Evolutionary conservation across 64 coral and sea anemone species (phyloP), one percentile per base, ranked within the genome.

Genomic region (Anthopleura sola): DNA sequence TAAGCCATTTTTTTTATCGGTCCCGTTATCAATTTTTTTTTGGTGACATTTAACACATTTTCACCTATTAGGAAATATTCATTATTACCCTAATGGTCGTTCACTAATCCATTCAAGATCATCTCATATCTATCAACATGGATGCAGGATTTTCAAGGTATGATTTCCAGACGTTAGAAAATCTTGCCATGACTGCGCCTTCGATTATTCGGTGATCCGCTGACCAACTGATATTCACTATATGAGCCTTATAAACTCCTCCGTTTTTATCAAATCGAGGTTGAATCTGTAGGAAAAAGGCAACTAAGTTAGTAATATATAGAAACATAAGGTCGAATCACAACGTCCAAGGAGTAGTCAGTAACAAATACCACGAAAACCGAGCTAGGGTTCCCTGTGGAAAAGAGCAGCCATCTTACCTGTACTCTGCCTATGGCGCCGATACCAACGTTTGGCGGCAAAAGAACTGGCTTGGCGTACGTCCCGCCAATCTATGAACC

Each of bases 101-200:
- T 71, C 23, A 23, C 4, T 71, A 32, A 11, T 32, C n/a, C 11
- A n/a, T 26, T 66, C 11, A 36, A n/a, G 83, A 82, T 87, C 34
- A 99, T 95, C 93, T 92, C 5, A 99, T 77, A 28, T 99, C 97
- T 80, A 99, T 90, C 19, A 94, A 24, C 97, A 99, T 99, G 69
- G 97, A 85, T 3, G 97, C 92, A 19, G 97, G 97, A 57, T 99
- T 99, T 92, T 99, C 97, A 48, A 99, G 55, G 64, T 92, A 99
- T 20, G 97, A 99, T 85, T 99, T 99, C 97, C 97, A 99, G 18
- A 99, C 80, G 51, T 99, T 99, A 34, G 97, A 99, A 85, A 99
- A 99, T 84, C 97, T 86, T 18, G 86, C 80, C 85, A 99, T 91
- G 24, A 90, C 90, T 40, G 97, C 97, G 3, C 97, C 97, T 38